A percentile compares a stretch with the other conserved stretches of the same genome.
These are phyloP conservation scores for Ibidorhyncha struthersii DNA, from an alignment of 2,113 vertebrate species.

Conservation along the genomic window DNA sequence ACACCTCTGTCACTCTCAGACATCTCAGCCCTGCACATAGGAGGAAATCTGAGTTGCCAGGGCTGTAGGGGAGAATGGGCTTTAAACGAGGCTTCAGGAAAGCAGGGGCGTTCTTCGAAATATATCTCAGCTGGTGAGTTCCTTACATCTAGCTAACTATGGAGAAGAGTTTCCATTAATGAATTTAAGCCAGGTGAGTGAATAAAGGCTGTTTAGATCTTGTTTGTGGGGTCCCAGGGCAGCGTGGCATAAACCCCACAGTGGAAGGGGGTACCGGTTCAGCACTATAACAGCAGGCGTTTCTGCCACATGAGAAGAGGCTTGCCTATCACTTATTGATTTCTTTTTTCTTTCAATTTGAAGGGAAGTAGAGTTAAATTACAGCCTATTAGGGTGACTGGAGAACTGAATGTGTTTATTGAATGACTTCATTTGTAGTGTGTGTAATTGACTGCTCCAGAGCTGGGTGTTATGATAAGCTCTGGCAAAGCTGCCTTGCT, in stretches of 20 bases:
- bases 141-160: neutral
- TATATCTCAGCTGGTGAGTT: neutral
- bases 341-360: neutral
- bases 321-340: neutral
- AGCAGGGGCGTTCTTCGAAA: neutral
- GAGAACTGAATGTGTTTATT: neutral
- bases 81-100: neutral
- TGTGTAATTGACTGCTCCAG: neutral
- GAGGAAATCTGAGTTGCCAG: neutral
- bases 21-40: neutral
- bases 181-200: neutral
- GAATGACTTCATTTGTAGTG: neutral
- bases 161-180: neutral
- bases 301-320: neutral
- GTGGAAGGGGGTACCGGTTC: neutral
- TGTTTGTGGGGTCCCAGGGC: neutral
- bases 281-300: accelerated
- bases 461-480: neutral
- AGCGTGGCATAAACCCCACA: accelerated
- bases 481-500: neutral
- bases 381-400: neutral
- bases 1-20: neutral
- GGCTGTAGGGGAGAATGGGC: neutral
- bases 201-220: neutral
- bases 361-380: neutral